A percentile compares a stretch with the other conserved stretches of the same genome.
These are phyloP conservation scores for Danionella dracula DNA, from an alignment of 2,797 vertebrate species.

Conservation along the genomic window DNA sequence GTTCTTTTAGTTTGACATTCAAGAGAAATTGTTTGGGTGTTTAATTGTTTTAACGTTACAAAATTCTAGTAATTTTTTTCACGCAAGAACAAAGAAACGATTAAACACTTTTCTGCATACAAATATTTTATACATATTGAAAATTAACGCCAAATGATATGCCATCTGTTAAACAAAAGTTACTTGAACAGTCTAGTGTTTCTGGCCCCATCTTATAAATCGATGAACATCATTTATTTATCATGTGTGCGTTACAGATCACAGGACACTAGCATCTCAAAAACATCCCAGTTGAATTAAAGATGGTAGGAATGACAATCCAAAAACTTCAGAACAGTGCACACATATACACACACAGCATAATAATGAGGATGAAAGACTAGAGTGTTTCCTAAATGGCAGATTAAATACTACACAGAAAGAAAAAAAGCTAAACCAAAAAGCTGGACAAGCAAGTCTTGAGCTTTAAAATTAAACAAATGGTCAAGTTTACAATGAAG, in stretches of 20 bases:
- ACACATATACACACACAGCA: slow-evolving; percentile 55
- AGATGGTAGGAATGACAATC: slow-evolving; percentile 48
- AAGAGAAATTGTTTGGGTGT: slow-evolving; percentile 10
- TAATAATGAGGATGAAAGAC: slow-evolving; percentile 54
- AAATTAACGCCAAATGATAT: background rate
- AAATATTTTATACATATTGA: slow-evolving; percentile 8
- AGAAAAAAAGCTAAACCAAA: background rate
- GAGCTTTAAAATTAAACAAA: slow-evolving; percentile 43
- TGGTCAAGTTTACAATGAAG: slow-evolving; percentile 65
- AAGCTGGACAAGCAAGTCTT: slow-evolving; percentile 10
- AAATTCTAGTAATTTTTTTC: background rate
- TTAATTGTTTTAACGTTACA: background rate
- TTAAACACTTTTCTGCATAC: slow-evolving; percentile 11
- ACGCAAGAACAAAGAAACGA: background rate
- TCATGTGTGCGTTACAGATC: slow-evolving; percentile 57
- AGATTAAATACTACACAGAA: slow-evolving; percentile 47
- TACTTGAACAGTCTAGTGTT: slow-evolving; percentile 48
- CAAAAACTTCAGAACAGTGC: slow-evolving; percentile 30
- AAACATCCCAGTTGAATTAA: slow-evolving; percentile 43
- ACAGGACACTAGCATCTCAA: slow-evolving; percentile 24
- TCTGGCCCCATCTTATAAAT: slow-evolving; percentile 47
- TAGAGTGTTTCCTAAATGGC: slow-evolving; percentile 58
- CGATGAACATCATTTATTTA: slow-evolving; percentile 48
- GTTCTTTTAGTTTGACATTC: slow-evolving; percentile 18
- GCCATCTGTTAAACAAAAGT: slow-evolving; percentile 6